These are phyloP conservation scores for Solenodon paradoxus DNA, from an alignment of 2,113 vertebrate species.

Conservation along the genomic window DNA sequence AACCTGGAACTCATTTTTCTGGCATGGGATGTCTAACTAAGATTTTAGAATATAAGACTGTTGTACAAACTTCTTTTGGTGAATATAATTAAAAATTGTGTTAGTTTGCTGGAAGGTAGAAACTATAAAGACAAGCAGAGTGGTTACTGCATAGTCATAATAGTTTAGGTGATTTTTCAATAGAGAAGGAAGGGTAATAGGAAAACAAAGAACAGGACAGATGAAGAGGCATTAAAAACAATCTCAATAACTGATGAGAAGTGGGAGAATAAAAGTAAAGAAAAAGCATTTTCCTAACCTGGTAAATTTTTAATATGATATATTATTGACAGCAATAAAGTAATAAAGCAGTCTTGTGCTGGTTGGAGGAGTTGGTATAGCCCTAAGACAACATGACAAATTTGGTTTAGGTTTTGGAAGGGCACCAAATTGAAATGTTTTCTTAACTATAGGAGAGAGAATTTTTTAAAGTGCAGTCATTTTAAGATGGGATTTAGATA, in stretches of 20 bases:
- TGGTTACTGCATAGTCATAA: neutral
- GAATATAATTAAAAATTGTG: neutral
- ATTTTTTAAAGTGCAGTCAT: slow-evolving; percentile 7
- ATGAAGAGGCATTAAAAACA: neutral
- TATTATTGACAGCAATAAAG: neutral
- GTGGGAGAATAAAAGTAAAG: neutral
- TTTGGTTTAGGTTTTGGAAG: neutral
- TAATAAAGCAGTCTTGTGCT: neutral
- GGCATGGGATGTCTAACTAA: neutral
- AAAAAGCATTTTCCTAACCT: neutral
- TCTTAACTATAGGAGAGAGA: neutral
- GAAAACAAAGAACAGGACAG: neutral
- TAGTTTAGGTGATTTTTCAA: neutral
- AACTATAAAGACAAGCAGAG: neutral
- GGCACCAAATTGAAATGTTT: neutral
- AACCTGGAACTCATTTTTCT: neutral
- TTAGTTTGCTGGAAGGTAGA: neutral
- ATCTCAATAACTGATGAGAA: neutral
- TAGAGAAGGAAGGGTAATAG: neutral
- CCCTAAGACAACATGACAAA: neutral
- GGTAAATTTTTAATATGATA: neutral
- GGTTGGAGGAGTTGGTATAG: neutral
- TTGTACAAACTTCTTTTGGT: neutral
- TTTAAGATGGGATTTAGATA: slow-evolving; percentile 35
- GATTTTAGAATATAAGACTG: neutral